phyloP scores from a whole-genome alignment of 2,888 invertebrate genomes.

The Pecten maximus region DNA sequence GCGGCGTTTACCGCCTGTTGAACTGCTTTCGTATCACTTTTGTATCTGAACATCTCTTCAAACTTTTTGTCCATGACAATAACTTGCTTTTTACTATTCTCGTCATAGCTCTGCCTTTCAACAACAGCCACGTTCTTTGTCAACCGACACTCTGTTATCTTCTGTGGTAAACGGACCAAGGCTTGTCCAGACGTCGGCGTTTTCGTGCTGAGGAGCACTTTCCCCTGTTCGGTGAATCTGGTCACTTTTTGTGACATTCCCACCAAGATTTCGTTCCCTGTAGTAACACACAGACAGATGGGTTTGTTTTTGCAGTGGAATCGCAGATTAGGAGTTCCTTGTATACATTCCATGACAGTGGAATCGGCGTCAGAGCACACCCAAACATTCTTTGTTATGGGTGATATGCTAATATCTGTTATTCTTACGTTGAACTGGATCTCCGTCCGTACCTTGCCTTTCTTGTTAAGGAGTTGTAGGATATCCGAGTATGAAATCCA shows the following conservation, averaged over 20 bases:
- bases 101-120: background rate
- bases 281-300: background rate
- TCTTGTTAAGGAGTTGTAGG: background rate
- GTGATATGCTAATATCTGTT: background rate
- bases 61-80: background rate
- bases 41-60: background rate
- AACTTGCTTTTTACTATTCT: background rate
- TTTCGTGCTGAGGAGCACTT: background rate
- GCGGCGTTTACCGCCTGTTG: background rate
- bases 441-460: background rate
- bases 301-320: background rate
- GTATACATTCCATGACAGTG: background rate
- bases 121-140: background rate
- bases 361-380: background rate
- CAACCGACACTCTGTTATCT: background rate
- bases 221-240: background rate
- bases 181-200: background rate
- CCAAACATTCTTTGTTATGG: background rate
- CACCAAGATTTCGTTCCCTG: background rate
- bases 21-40: background rate
- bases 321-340: background rate
- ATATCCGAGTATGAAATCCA: conserved; percentile 4
- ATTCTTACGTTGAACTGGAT: background rate
- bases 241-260: conserved; percentile 3
- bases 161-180: background rate